Percentiles rank a stretch among this genome's conserved stretches.
phyloP scores from a whole-genome alignment of 2,888 invertebrate species.

The Torymus auratus region DNA sequence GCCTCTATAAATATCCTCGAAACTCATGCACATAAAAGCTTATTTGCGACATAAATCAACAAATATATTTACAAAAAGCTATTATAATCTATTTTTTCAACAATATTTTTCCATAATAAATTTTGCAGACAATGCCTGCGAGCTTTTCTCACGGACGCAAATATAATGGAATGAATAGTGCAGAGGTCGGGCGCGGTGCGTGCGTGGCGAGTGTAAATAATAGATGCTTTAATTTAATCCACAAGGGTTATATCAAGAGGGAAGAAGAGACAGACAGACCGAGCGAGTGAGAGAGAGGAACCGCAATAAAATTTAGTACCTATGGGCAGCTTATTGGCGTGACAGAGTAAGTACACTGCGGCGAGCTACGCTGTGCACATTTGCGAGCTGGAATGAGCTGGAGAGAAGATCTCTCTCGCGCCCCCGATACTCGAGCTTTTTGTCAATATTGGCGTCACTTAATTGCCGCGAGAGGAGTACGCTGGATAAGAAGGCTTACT shows the following conservation, averaged over 20 bases:
- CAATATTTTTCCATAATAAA: background rate
- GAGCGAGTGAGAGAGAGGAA: slow-evolving; percentile 22
- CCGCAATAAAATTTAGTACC: slow-evolving; percentile 59
- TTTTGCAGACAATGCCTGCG: background rate
- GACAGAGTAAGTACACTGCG: slow-evolving; percentile 51
- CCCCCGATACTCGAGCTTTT: slow-evolving; percentile 43
- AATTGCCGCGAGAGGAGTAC: slow-evolving; percentile 20
- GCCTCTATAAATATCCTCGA: too few relatives aligned
- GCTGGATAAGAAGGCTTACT: slow-evolving; percentile 23
- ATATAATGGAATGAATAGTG: slow-evolving; percentile 17
- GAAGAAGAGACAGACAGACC: slow-evolving; percentile 29
- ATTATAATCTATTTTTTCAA: too few relatives aligned
- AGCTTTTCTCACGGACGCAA: slow-evolving; percentile 13
- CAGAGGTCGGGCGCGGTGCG: background rate
- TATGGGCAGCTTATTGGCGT: slow-evolving; percentile 55
- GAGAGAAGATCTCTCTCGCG: slow-evolving; percentile 11
- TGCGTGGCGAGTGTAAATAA: slow-evolving; percentile 51
- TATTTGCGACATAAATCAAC: too few relatives aligned
- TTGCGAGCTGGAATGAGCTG: slow-evolving; percentile 6
- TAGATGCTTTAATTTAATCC: slow-evolving; percentile 56
- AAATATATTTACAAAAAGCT: too few relatives aligned
- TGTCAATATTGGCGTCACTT: slow-evolving; percentile 44
- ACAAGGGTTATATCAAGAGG: slow-evolving; percentile 33
- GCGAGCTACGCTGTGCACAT: background rate
- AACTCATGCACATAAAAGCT: too few relatives aligned